A percentile compares a stretch with the other conserved stretches of the same genome.
Evolutionary conservation across 2,888 invertebrate species (phyloP).

Genomic region (Plutella xylostella): DNA sequence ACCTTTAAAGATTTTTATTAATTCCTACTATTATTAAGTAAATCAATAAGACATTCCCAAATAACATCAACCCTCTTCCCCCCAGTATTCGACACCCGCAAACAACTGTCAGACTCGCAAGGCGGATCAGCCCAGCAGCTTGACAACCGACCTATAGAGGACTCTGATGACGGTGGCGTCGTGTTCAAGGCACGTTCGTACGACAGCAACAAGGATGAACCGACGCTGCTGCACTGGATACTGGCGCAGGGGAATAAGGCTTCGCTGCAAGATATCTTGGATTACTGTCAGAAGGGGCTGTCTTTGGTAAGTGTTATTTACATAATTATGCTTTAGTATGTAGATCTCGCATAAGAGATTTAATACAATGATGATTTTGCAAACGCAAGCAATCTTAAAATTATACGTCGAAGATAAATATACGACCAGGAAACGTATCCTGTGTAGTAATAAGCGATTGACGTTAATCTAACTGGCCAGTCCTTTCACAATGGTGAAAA

Average conservation of each 20-base stretch:
- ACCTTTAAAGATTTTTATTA: too few relatives aligned
- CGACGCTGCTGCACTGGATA: conserved; percentile 88
- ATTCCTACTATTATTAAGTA: too few relatives aligned
- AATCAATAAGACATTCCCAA: not conserved
- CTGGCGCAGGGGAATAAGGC: conserved; percentile 84
- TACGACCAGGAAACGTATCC: too few relatives aligned
- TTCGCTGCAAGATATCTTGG: conserved; percentile 80
- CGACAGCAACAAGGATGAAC: conserved; percentile 48
- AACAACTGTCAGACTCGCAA: not conserved
- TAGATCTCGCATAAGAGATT: too few relatives aligned
- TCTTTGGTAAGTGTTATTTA: conserved; percentile 69
- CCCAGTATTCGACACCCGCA: conserved; percentile 5
- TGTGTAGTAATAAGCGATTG: too few relatives aligned
- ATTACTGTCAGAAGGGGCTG: conserved; percentile 82
- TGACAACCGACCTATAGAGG: conserved; percentile 24
- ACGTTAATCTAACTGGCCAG: too few relatives aligned
- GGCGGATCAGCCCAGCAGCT: not conserved
- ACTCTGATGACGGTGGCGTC: conserved; percentile 46
- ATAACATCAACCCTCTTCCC: too few relatives aligned
- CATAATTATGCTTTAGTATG: too few relatives aligned
- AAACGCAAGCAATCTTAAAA: too few relatives aligned
- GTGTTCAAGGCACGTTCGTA: conserved; percentile 41
- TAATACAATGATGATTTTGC: too few relatives aligned
- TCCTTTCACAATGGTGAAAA: too few relatives aligned
- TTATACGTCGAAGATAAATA: too few relatives aligned